Base-by-base conservation (phyloP, 2,113 vertebrate genomes). In the Actenoides hombroni region DNA sequence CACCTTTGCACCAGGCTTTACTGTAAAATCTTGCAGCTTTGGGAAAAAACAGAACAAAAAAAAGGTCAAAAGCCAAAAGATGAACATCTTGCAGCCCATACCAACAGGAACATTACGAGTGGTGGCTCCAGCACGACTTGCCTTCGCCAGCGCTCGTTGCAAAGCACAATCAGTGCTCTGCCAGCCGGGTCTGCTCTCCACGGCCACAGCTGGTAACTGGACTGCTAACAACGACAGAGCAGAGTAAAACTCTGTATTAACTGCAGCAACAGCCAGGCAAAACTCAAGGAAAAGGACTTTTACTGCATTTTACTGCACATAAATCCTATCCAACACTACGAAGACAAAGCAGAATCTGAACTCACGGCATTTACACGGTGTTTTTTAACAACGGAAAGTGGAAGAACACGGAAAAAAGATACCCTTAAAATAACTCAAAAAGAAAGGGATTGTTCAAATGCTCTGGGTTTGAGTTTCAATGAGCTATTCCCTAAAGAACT, bases 401-500 rank as follows among this genome's bases (percentile, higher is more conserved):
- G 29, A 88, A 92, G 69, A 51, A 25, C 28, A 31, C 5, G 40
- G 13, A 40, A 40, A 85, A 65, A 63, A 77, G 11, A 23, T 49
- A 23, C 49, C 8, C 21, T 28, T 73, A 31, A 94, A 90, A 59
- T 49, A 73, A 69, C n/a, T 73, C n/a, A 76, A 87, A 79, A 69
- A 33, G 60, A 69, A 86, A 81, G 40, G 37, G 75, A 54, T 8
- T 39, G 56, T 48, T 40, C 42, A 68, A 92, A 61, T 54, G 67
- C 63, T 89, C 63, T 57, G 54, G 79, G 74, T 80, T 90, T 90
- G 61, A 87, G 63, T 77, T 92, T 88, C 94, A 90, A 10, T 14
- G 49, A 95, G 75, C 20, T 94, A 70, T 14, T 90, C 75, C 67
- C 71, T 40, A 57, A 73, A 86, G 75, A 77, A 86, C 76, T 19